A percentile compares a stretch with the other conserved stretches of the same genome.
phyloP scores from a whole-genome alignment of 2,888 invertebrate genomes.

The Hesperia comma region DNA sequence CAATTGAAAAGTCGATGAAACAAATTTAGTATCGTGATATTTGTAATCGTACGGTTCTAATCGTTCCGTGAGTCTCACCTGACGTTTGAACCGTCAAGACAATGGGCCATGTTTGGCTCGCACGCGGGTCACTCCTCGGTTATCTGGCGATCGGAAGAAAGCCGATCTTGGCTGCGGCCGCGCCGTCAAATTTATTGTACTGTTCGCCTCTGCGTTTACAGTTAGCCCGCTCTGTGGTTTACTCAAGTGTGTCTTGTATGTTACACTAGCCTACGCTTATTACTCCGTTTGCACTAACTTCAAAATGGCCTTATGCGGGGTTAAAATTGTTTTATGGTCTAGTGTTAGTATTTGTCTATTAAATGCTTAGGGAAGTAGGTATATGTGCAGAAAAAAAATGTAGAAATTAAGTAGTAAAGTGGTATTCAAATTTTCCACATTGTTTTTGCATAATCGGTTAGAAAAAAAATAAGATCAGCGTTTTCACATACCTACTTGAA shows the following conservation, averaged over 20 bases:
- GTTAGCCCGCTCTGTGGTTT: slow-evolving; percentile 63
- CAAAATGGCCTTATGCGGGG: too few relatives aligned
- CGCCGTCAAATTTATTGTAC: slow-evolving; percentile 70
- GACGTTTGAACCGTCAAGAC: slow-evolving; percentile 63
- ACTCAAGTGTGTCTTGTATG: slow-evolving; percentile 36
- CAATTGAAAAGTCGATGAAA: slow-evolving; percentile 38
- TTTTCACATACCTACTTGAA: too few relatives aligned
- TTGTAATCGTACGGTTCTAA: slow-evolving; percentile 39
- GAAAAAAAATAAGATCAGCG: too few relatives aligned
- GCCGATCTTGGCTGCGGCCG: slow-evolving; percentile 66
- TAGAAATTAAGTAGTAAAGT: too few relatives aligned
- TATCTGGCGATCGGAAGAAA: slow-evolving; percentile 75
- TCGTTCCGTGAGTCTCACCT: slow-evolving; percentile 43
- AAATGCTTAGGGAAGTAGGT: too few relatives aligned
- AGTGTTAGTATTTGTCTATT: too few relatives aligned
- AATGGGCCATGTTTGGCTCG: slow-evolving; percentile 67
- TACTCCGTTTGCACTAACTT: not conserved
- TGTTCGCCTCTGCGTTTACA: slow-evolving; percentile 64
- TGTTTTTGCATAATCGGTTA: too few relatives aligned
- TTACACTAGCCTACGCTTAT: slow-evolving; percentile 5
- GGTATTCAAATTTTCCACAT: too few relatives aligned
- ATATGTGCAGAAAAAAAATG: too few relatives aligned
- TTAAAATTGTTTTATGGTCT: too few relatives aligned
- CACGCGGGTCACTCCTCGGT: slow-evolving; percentile 75
- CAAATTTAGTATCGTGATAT: slow-evolving; percentile 38